Conservation (phyloP, 2,797 vertebrate species). For the Enteromius treurensis region DNA sequence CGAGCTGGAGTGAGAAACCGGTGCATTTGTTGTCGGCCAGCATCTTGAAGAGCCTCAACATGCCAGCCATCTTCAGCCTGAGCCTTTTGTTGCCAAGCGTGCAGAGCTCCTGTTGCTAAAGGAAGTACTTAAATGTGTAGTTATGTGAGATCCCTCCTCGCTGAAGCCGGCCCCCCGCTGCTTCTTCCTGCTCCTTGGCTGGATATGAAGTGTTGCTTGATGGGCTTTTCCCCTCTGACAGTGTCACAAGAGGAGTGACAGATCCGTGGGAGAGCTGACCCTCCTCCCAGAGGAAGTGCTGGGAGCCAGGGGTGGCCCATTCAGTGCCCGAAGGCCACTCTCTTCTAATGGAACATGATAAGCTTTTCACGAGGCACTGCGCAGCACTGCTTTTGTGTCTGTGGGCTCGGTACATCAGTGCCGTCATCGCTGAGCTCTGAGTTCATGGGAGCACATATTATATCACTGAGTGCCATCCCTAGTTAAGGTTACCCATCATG, state of each 20-base stretch:
- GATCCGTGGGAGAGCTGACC: constrained; percentile 48
- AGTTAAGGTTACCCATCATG: background rate
- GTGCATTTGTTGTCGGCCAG: constrained; percentile 46
- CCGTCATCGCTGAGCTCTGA: background rate
- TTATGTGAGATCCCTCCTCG: constrained; percentile 56
- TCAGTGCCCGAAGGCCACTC: constrained; percentile 45
- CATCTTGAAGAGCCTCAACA: constrained; percentile 45
- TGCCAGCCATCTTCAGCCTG: constrained; percentile 42
- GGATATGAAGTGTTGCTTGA: constrained; percentile 61
- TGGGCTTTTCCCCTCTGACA: constrained; percentile 56
- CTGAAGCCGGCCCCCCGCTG: constrained; percentile 51
- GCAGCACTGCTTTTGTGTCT: background rate
- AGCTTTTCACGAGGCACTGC: constrained; percentile 46
- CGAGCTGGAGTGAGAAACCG: constrained; percentile 24
- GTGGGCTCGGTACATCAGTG: constrained; percentile 13
- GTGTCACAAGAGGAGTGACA: constrained; percentile 58
- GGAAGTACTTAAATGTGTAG: constrained; percentile 62
- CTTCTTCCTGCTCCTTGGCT: constrained; percentile 52
- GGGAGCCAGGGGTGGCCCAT: constrained; percentile 45
- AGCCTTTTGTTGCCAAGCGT: constrained; percentile 58
- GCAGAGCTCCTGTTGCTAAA: constrained; percentile 51
- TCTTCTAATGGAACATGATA: constrained; percentile 47
- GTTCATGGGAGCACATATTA: constrained; percentile 25
- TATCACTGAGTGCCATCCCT: background rate
- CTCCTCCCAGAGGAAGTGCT: constrained; percentile 49